Percentiles rank a stretch among this genome's conserved stretches.
Conservation (phyloP, 1,140 invertebrate genomes). For the Pogonus chalceus region DNA sequence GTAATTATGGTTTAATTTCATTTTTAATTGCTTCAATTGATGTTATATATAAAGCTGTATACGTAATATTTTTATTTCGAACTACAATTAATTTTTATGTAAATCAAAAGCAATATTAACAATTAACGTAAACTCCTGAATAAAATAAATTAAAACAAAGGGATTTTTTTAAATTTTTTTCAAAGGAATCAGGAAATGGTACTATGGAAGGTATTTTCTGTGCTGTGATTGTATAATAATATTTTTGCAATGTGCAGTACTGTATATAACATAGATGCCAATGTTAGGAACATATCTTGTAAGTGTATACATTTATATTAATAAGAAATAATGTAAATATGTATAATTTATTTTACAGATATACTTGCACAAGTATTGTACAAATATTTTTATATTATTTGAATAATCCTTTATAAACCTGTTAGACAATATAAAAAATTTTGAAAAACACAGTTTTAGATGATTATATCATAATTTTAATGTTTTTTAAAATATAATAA, state of each 20-base stretch:
- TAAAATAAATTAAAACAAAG: too few species aligned
- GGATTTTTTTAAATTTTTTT: too few species aligned
- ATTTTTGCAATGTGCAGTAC: slow-evolving; percentile 5
- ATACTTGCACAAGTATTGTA: slow-evolving; percentile 1
- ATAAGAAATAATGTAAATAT: slow-evolving; percentile 1
- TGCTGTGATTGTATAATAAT: background rate
- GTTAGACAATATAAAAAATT: background rate
- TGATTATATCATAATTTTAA: background rate
- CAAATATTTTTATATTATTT: background rate
- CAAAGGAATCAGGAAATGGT: too few species aligned
- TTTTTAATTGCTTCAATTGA: too few species aligned
- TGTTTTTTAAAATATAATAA: background rate
- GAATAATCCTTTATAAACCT: background rate
- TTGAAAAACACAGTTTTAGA: background rate
- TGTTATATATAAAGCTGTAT: too few species aligned
- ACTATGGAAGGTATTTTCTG: background rate
- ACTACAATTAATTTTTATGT: too few species aligned
- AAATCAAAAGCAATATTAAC: too few species aligned
- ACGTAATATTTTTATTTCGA: too few species aligned
- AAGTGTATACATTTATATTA: background rate
- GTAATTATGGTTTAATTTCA: too few species aligned
- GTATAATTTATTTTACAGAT: slow-evolving; percentile 5
- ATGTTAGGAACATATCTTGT: slow-evolving; percentile 1
- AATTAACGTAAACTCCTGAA: too few species aligned
- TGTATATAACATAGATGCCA: background rate